Evolutionary conservation across 2,113 vertebrate genomes (phyloP).

Genomic region (Tonatia bakeri): DNA sequence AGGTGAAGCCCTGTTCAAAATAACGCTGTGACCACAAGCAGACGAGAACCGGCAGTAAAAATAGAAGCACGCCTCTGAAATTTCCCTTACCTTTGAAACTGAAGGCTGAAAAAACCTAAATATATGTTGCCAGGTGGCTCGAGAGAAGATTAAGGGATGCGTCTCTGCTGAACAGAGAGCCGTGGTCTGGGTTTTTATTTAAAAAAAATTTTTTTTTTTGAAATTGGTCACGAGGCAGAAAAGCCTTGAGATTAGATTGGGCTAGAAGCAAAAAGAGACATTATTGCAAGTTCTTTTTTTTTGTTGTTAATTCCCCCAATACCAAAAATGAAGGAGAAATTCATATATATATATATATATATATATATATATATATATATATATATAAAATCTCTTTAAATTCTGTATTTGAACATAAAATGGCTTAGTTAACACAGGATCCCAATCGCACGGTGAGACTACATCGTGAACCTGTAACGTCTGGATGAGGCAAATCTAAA

Average conservation of each 20-base stretch:
- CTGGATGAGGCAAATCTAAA: background rate
- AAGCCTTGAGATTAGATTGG: background rate
- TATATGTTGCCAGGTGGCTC: background rate
- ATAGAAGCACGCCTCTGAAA: background rate
- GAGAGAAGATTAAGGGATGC: background rate
- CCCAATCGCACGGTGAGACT: background rate
- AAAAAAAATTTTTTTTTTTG: background rate
- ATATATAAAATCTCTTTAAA: no score
- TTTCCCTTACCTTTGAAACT: background rate
- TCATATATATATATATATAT: no score
- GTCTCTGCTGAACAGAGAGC: background rate
- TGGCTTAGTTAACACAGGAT: background rate
- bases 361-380: no score
- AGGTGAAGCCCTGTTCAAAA: background rate
- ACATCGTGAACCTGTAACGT: background rate
- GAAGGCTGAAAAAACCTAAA: background rate
- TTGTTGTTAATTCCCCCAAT: background rate
- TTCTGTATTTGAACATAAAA: slow-evolving; percentile 40
- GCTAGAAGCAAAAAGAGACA: background rate
- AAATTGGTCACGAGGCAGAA: slow-evolving; percentile 16
- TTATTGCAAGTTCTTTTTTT: background rate
- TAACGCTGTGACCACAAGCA: background rate
- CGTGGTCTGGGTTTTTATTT: background rate
- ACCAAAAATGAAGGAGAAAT: background rate
- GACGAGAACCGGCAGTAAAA: background rate